phyloP scores from a whole-genome alignment of 1,140 invertebrate species.

The Conus betulinus region DNA sequence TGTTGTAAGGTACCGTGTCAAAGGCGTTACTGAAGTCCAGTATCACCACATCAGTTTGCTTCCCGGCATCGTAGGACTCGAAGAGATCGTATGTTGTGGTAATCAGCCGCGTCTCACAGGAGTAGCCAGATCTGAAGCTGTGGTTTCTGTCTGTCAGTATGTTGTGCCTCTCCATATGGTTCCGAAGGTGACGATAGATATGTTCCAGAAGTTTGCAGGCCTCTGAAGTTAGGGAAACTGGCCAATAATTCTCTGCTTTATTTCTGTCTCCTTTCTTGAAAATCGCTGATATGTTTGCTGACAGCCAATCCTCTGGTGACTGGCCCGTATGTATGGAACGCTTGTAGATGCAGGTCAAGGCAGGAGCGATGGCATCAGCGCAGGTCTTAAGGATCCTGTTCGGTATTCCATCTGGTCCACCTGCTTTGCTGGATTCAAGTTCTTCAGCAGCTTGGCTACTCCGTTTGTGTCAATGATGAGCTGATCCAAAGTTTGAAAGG shows the following conservation, averaged over 20 bases:
- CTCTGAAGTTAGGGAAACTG: neutral
- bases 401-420: neutral
- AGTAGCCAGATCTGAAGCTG: neutral
- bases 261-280: conserved; percentile 15
- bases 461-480: neutral
- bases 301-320: neutral
- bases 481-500: neutral
- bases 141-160: neutral
- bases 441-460: neutral
- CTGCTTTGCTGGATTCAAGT: neutral
- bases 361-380: no score
- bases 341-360: neutral
- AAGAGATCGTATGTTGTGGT: neutral
- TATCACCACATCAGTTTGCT: neutral
- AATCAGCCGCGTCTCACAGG: neutral
- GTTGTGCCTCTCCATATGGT: neutral
- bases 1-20: neutral
- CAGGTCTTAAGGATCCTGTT: no score
- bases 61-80: neutral
- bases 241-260: neutral
- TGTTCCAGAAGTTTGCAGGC: conserved; percentile 3
- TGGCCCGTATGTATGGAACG: neutral
- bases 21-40: neutral
- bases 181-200: neutral
- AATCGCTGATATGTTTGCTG: neutral